Evolutionary conservation across 2,113 vertebrate species (phyloP), one percentile per base, ranked within the genome.

Genomic region (Phasianus colchicus): DNA sequence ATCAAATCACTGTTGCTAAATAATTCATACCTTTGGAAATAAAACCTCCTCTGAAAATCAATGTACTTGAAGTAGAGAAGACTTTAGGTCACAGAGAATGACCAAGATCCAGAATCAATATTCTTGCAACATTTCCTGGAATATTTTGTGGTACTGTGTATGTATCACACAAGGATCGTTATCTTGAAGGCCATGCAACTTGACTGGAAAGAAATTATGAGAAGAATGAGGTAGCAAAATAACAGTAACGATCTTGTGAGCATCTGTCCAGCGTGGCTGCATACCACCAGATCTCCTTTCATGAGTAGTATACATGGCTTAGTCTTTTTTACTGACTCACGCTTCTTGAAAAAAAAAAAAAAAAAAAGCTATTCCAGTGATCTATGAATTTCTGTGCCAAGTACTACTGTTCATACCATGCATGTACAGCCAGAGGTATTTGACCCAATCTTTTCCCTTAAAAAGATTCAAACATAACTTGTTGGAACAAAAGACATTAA

Each of bases 181-280:
- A 42, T 65, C 29, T 45, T 45, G 11, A 65, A 61, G 36, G 4
- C 9, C 5, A n/a, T 36, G 0, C 0, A 24, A 45, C 34, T 42
- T 40, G 50, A 30, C 10, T 20, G 54, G 15, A 90, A 69, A 78
- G 17, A 85, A 76, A 69, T 17, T 1, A 58, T 83, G 34, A 83
- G 12, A 32, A 73, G 18, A 17, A 30, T 73, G 18, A 73, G 29
- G 36, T 66, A 43, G 30, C 38, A 55, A 55, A 18, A 55, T 55
- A 55, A 55, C 29, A 20, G 30, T 21, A 24, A 38, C 11, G 66
- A 13, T 57, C 16, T 57, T 43, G n/a, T 29, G 17, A 91, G 17
- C 15, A 66, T 17, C 24, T 3, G 2, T 65, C 13, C 50, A 74
- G 9, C 8, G 43, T 87, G 25, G 22, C 40, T 58, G 13, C 9